Evolutionary conservation across 2,797 vertebrate species (phyloP), one percentile per base, ranked within the genome.

Genomic region (Potorous gilbertii): DNA sequence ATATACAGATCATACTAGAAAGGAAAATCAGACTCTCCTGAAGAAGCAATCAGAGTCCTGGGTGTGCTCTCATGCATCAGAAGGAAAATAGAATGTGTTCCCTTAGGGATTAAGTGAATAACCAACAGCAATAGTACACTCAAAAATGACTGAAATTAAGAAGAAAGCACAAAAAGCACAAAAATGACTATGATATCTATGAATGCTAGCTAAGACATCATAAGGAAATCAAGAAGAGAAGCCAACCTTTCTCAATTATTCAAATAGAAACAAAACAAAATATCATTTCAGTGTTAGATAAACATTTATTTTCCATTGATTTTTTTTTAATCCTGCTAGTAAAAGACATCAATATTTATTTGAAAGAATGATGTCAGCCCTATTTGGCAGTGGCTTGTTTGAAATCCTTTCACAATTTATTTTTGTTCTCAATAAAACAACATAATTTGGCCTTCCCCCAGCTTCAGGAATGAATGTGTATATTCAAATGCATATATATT

Each of bases 391-490:
- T 28, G 96, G 24, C 28, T 93, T 28, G 21, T 92, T 96, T 98
- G 96, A 97, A 97, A 95, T 93, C 54, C 55, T 95, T 97, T 97
- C 96, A 97, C 90, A 95, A 95, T 92, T 1, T 95, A 96, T 96
- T 98, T 97, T 96, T 97, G 92, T 92, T 98, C 93, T 96, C 96
- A 97, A 57, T 95, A 92, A 95, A 96, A 98, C 92, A 98, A 97
- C 91, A 90, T 94, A 97, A 93, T 16, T 97, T 96, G 94, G 90
- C 91, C 81, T 96, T 92, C 93, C 87, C 74, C 96, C 96, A 97
- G 12, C 50, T 97, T 96, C 91, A 93, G 54, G 96, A 97, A 97
- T 91, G 27, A 94, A 50, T n/a, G 54, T 92, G 55, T 40, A 59
- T 94, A 95, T 97, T 97, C 94, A 94, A 95, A 87, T 95, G 66